Percentiles rank a stretch among this genome's conserved stretches.
Evolutionary conservation across 2,888 invertebrate genomes (phyloP).

Genomic region (Drosophila algonquin): DNA sequence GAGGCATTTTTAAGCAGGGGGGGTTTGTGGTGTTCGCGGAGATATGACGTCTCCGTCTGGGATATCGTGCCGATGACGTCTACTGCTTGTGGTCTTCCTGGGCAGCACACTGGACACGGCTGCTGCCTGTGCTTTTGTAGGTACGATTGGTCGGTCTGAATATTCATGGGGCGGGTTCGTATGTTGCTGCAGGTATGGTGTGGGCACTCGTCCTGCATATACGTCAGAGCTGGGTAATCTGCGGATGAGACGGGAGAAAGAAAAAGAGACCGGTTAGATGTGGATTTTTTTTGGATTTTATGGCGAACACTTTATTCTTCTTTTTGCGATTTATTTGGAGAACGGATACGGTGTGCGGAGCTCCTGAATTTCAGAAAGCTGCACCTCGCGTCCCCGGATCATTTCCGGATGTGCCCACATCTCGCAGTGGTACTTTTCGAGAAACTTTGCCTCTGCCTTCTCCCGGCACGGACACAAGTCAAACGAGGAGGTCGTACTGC

Average conservation of each 20-base stretch:
- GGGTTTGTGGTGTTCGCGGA: conserved; percentile 9
- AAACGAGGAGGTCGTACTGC: conserved; percentile 67
- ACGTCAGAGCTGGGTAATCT: conserved; percentile 69
- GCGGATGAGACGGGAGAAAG: conserved; percentile 24
- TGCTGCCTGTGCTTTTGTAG: conserved; percentile 34
- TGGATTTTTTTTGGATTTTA: conserved; percentile 14
- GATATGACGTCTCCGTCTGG: conserved; percentile 42
- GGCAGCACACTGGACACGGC: conserved; percentile 42
- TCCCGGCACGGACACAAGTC: conserved; percentile 82
- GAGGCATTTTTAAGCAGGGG: not conserved
- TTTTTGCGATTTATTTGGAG: conserved; percentile 5
- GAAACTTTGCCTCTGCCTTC: conserved; percentile 78
- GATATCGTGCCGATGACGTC: conserved; percentile 17
- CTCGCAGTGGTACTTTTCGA: conserved; percentile 69
- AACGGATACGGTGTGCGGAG: conserved; percentile 12
- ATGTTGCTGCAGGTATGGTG: conserved; percentile 12
- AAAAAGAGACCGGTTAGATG: conserved; percentile 45
- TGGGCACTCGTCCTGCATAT: conserved; percentile 57
- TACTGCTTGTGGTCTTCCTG: not conserved
- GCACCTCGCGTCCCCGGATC: conserved; percentile 56
- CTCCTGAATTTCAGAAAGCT: conserved; percentile 65
- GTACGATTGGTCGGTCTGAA: conserved; percentile 56
- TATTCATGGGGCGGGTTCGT: conserved; percentile 27
- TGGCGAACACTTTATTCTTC: conserved; percentile 33
- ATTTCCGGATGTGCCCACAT: conserved; percentile 64